Conservation (phyloP, 2,797 vertebrate species). For the Mastacembelus armatus region DNA sequence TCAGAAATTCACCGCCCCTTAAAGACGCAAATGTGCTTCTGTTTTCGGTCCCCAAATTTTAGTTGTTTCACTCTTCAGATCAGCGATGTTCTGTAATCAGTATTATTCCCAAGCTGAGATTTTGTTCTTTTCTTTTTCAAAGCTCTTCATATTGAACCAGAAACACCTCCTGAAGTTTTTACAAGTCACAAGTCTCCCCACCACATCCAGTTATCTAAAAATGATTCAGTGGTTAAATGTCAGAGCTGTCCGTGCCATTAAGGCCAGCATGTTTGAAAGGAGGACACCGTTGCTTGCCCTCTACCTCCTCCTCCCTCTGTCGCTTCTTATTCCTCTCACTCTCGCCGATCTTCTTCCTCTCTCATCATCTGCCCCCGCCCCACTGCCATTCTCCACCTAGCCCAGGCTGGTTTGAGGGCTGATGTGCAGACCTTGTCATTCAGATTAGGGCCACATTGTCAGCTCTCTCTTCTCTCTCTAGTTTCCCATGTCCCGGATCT, state of each 20-base stretch:
- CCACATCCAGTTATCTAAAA: conserved; percentile 73
- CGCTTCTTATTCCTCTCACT: conserved; percentile 75
- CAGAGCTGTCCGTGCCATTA: conserved; percentile 84
- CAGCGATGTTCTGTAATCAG: neutral
- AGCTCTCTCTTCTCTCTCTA: conserved; percentile 81
- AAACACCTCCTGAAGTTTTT: conserved; percentile 36
- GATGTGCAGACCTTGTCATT: conserved; percentile 88
- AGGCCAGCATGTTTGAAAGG: conserved; percentile 86
- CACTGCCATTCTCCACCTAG: conserved; percentile 36
- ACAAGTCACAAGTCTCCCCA: conserved; percentile 39
- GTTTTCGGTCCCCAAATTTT: neutral
- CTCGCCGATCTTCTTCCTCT: conserved; percentile 72
- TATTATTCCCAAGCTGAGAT: neutral
- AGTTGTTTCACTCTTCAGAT: neutral
- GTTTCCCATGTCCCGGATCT: conserved; percentile 65
- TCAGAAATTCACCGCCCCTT: neutral
- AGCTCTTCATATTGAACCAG: conserved; percentile 43
- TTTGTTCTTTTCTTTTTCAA: conserved; percentile 15
- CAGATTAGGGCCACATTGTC: conserved; percentile 91
- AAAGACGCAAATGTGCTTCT: neutral
- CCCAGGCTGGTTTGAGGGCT: conserved; percentile 70
- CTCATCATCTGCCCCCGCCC: conserved; percentile 59
- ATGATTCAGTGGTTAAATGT: conserved; percentile 81
- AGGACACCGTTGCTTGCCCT: conserved; percentile 67
- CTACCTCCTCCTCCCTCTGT: conserved; percentile 61